Conservation (phyloP, 2,113 vertebrate genomes). For the Muscicapa adusta region DNA sequence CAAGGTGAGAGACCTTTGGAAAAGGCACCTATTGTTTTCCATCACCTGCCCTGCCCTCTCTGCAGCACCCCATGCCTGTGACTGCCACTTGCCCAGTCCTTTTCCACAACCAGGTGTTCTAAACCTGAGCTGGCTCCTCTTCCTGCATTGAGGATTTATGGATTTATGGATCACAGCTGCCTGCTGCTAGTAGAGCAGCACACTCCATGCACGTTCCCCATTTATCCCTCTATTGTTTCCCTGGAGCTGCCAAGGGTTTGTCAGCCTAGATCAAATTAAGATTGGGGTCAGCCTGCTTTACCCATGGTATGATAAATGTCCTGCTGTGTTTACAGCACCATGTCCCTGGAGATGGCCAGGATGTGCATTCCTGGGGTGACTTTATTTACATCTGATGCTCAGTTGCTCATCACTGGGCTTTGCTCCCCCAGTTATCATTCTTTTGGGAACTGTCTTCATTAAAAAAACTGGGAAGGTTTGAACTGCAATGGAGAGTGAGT, state of each 20-base stretch:
- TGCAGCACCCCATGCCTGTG: fast-evolving
- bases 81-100: fast-evolving
- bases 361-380: background rate
- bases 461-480: background rate
- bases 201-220: background rate
- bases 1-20: background rate
- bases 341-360: background rate
- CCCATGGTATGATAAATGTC: background rate
- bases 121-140: background rate
- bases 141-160: background rate
- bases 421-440: background rate
- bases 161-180: background rate
- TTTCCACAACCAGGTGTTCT: background rate
- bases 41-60: background rate
- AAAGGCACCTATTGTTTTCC: background rate
- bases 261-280: slow-evolving; percentile 11
- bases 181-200: background rate
- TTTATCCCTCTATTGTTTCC: background rate
- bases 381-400: background rate
- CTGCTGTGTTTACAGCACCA: background rate
- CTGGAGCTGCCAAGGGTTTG: background rate
- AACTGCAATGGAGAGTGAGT: background rate
- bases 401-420: background rate
- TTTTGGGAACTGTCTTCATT: background rate
- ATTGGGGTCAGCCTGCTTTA: background rate